These are phyloP conservation scores for Brevimyrus niger DNA, from an alignment of 2,113 vertebrate species.

Conservation along the genomic window DNA sequence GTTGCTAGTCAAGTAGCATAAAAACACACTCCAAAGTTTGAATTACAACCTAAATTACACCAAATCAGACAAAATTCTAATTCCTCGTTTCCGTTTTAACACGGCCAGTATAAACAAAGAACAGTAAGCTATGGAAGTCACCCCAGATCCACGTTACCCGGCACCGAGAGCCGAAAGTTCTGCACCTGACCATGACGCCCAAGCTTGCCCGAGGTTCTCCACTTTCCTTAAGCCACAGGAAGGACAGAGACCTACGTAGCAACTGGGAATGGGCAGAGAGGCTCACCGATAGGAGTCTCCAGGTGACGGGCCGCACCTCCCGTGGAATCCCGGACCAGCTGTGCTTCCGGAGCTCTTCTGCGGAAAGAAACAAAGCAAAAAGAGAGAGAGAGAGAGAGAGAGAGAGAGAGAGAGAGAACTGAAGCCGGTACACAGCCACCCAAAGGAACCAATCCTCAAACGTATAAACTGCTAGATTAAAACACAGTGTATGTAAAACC, in stretches of 20 bases:
- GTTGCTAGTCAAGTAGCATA: background rate
- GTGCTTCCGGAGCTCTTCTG: conserved; percentile 93
- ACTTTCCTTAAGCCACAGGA: background rate
- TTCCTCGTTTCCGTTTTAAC: background rate
- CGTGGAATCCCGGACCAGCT: conserved; percentile 96
- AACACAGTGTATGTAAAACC: too few relatives aligned
- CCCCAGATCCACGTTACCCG: background rate
- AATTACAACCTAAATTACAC: background rate
- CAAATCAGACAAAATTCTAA: background rate
- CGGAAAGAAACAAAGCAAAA: conserved; percentile 11
- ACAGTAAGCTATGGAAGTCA: background rate
- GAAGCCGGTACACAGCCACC: background rate
- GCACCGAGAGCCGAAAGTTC: background rate
- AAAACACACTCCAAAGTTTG: background rate
- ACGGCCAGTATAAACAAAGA: too few relatives aligned
- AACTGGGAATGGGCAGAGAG: background rate
- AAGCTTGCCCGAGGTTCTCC: background rate
- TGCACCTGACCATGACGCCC: background rate
- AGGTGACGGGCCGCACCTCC: conserved; percentile 89
- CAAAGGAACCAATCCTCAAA: background rate
- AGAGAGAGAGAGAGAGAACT: background rate
- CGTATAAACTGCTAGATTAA: background rate
- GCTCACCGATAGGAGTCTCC: conserved; percentile 89
- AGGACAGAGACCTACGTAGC: background rate
- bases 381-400: background rate